These are phyloP conservation scores for Apis mellifera DNA, from an alignment of 1,140 invertebrate genomes.

Conservation along the genomic window DNA sequence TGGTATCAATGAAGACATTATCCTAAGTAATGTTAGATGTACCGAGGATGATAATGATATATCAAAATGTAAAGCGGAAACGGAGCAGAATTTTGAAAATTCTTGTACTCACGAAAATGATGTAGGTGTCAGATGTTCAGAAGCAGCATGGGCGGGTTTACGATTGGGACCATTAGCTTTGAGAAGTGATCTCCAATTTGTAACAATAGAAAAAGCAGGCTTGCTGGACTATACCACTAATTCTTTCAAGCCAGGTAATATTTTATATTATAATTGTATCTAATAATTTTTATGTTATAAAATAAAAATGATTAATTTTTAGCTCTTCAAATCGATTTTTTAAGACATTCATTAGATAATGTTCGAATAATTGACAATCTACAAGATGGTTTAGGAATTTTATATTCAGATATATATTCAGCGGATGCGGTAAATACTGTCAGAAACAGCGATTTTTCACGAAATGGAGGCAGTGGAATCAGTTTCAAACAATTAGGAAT, in stretches of 20 bases:
- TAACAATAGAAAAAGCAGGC: conserved; percentile 95
- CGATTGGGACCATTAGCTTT: conserved; percentile 94
- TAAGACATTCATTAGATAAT: conserved; percentile 93
- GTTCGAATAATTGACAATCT: conserved; percentile 91
- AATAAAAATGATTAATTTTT: conserved; percentile 14
- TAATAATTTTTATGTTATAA: not conserved
- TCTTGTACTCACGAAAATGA: conserved; percentile 94
- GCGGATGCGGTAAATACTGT: conserved; percentile 92
- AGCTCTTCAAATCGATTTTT: conserved; percentile 98
- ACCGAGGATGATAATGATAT: conserved; percentile 96
- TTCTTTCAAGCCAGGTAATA: conserved; percentile 89
- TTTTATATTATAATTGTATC: not conserved
- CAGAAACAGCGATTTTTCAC: conserved; percentile 93
- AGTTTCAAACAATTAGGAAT: conserved; percentile 94
- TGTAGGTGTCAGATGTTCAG: conserved; percentile 94
- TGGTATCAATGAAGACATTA: conserved; percentile 88
- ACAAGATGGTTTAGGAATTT: conserved; percentile 92
- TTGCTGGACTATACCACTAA: conserved; percentile 96
- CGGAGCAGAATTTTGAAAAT: conserved; percentile 90
- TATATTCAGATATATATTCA: conserved; percentile 94
- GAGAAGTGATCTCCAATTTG: conserved; percentile 92
- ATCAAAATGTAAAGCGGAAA: conserved; percentile 92
- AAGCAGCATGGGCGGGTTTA: conserved; percentile 95
- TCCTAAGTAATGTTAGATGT: conserved; percentile 94
- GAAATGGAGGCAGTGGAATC: conserved; percentile 94